phyloP scores from a whole-genome alignment of 2,888 invertebrate species.

The Chrysodeixis includens region DNA sequence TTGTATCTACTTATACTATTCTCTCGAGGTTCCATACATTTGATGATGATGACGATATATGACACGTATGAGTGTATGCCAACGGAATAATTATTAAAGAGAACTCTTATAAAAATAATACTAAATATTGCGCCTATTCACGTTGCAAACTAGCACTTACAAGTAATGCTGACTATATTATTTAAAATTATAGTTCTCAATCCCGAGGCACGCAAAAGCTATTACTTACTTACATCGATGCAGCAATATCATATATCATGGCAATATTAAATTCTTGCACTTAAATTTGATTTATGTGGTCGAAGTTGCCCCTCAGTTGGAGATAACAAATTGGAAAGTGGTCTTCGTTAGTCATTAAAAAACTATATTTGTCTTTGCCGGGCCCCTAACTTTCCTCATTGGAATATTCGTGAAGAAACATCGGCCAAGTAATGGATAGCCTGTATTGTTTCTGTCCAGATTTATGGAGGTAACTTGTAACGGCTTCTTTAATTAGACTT shows the following conservation, averaged over 20 bases:
- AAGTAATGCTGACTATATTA: slow-evolving; percentile 30
- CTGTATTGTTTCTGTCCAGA: slow-evolving; percentile 86
- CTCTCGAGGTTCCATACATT: slow-evolving; percentile 42
- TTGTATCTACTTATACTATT: slow-evolving; percentile 43
- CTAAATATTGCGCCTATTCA: slow-evolving; percentile 19
- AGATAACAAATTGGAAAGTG: slow-evolving; percentile 78
- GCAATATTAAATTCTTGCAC: slow-evolving; percentile 62
- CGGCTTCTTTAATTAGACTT: slow-evolving; percentile 89
- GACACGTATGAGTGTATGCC: not conserved
- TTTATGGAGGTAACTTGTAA: slow-evolving; percentile 89
- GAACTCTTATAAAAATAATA: slow-evolving; percentile 18
- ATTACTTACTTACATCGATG: slow-evolving; percentile 51
- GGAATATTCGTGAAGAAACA: slow-evolving; percentile 85
- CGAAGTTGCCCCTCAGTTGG: slow-evolving; percentile 64
- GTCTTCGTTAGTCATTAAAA: slow-evolving; percentile 77
- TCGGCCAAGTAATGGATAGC: slow-evolving; percentile 85
- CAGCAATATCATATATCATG: slow-evolving; percentile 54
- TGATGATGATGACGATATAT: not conserved
- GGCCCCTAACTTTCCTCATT: slow-evolving; percentile 82
- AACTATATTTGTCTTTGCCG: slow-evolving; percentile 82
- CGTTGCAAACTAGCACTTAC: slow-evolving; percentile 20
- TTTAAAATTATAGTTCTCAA: slow-evolving; percentile 30
- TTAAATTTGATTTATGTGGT: slow-evolving; percentile 73
- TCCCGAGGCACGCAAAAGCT: slow-evolving; percentile 27
- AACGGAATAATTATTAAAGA: slow-evolving; percentile 36